phyloP scores from a whole-genome alignment of 92 coral and sea anemone genomes.

The Phymanthus crucifer region DNA sequence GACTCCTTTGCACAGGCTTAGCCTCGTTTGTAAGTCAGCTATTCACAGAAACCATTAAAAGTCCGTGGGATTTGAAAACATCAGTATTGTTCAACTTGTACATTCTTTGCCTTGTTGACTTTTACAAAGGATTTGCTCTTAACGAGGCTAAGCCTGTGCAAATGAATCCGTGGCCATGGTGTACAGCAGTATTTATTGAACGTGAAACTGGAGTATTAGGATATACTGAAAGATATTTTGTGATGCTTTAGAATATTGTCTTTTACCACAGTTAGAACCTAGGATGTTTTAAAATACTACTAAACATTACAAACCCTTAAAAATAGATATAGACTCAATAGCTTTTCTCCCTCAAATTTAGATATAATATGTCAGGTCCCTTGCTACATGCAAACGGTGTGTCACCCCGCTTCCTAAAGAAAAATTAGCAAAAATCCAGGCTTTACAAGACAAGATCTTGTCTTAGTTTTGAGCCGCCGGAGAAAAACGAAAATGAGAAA shows the following conservation, averaged over 20 bases:
- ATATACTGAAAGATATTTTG: too few relatives aligned
- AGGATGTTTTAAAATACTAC: conserved; percentile 4
- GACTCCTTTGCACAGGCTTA: too few relatives aligned
- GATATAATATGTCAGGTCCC: conserved; percentile 1
- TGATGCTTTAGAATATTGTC: neutral
- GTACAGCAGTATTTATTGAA: too few relatives aligned
- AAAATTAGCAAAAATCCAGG: neutral
- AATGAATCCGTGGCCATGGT: too few relatives aligned
- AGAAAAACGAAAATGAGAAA: neutral
- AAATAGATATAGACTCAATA: neutral
- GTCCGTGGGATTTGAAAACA: too few relatives aligned
- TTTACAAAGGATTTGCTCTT: too few relatives aligned
- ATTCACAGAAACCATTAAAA: too few relatives aligned
- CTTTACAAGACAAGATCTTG: neutral
- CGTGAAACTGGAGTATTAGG: too few relatives aligned
- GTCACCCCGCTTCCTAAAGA: neutral
- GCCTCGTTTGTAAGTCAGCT: too few relatives aligned
- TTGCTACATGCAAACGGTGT: neutral
- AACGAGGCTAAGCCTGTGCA: too few relatives aligned
- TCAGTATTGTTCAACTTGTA: too few relatives aligned
- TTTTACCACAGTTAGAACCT: neutral
- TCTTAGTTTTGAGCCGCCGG: neutral
- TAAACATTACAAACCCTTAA: neutral
- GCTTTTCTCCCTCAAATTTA: neutral
- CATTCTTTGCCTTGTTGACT: too few relatives aligned